Evolutionary conservation across 2,797 vertebrate species (phyloP), one percentile per base, ranked within the genome.

Genomic region (Alcedo quadribrachys): DNA sequence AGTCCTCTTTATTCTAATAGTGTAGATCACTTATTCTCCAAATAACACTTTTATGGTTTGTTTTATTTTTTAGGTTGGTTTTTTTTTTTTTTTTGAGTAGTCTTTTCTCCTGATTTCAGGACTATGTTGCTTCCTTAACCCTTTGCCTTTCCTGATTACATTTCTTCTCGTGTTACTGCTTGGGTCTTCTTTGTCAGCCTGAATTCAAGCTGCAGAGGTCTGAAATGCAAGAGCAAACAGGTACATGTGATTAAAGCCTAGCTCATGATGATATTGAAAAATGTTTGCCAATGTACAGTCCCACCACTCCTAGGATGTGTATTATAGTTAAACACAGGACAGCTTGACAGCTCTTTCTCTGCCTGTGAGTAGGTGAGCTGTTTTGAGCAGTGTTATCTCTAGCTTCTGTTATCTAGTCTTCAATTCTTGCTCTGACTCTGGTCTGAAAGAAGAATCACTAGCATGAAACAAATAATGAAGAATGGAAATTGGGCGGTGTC

Each of bases 261-360:
- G 19, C 40, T 75, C 43, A 28, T 16, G 43, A 2, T 37, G 37
- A 20, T 32, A 12, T 21, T 74, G 9, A 35, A 69, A 69, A 19
- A 14, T 1, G 1, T 24, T 68, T 87, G 3, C 28, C 51, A 14
- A 8, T 0, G 0, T n/a, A 19, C 8, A 25, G 75, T 65, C 37
- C 54, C 40, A 0, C 37, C 50, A 9, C 54, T 65, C 6, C 1
- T 7, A 42, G 48, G 54, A 12, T 40, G 27, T 66, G 28, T 5
- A 4, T 62, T 43, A 2, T 6, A 83, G 74, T 17, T 12, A 9
- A 13, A 11, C 28, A 15, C 37, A 40, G 76, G 40, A 20, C 33
- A 73, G 21, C 24, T 54, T 55, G 28, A 15, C 32, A 75, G 54
- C 32, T 53, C 45, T 51, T 83, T 18, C 32, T 32, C 28, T 75